phyloP scores from a whole-genome alignment of 2,888 invertebrate genomes.

The Stenchaetothrips biformis region DNA sequence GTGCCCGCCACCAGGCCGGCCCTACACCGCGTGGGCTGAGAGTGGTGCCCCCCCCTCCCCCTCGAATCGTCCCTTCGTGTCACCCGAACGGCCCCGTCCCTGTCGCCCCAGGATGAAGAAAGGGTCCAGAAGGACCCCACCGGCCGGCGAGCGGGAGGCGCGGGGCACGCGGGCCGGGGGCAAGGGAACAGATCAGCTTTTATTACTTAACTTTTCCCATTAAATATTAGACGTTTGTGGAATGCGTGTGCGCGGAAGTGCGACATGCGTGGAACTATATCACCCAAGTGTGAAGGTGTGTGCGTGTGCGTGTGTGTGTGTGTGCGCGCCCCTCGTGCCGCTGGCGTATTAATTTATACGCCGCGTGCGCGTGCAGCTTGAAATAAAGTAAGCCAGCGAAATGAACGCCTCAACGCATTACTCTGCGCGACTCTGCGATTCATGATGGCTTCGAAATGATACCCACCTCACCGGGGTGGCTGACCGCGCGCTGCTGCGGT shows the following conservation, averaged over 20 bases:
- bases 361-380: no score
- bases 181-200: background rate
- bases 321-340: background rate
- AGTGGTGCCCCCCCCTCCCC: no score
- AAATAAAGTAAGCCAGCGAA: no score
- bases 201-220: conserved; percentile 20
- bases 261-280: background rate
- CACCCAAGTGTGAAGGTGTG: background rate
- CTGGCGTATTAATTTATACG: no score
- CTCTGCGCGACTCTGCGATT: no score
- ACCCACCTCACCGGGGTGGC: no score
- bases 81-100: background rate
- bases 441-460: no score
- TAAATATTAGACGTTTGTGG: conserved; percentile 19
- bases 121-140: background rate
- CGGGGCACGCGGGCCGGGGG: background rate
- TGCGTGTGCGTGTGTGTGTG: background rate
- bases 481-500: no score
- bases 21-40: no score
- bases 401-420: no score
- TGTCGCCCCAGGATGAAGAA: background rate
- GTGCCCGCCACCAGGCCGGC: no score
- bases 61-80: background rate
- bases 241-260: background rate
- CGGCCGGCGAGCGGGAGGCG: no score